Conservation (phyloP, 2,797 vertebrate genomes). For the Sciurus vulgaris region DNA sequence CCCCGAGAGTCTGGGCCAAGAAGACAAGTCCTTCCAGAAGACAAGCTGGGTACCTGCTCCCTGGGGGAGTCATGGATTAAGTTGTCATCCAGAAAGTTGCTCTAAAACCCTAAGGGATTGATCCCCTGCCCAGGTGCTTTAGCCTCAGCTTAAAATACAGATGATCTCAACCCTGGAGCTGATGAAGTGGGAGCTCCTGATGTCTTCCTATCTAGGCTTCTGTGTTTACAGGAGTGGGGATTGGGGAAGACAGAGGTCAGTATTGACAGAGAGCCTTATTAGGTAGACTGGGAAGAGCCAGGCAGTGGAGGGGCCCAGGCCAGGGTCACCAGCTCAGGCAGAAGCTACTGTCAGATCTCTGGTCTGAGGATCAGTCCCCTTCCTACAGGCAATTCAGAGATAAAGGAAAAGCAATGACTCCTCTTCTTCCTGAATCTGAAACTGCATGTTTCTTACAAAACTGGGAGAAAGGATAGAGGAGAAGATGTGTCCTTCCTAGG, state of each 20-base stretch:
- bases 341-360: background rate
- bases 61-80: background rate
- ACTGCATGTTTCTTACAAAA: background rate
- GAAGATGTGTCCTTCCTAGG: background rate
- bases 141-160: background rate
- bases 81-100: background rate
- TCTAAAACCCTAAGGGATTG: background rate
- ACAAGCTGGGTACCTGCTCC: accelerated
- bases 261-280: background rate
- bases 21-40: background rate
- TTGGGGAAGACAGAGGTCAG: background rate
- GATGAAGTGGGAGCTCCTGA: background rate
- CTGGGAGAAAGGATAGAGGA: background rate
- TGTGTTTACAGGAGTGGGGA: background rate
- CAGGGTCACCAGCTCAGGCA: background rate
- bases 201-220: background rate
- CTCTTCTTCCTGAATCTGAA: background rate
- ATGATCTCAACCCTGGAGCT: background rate
- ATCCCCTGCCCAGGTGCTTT: background rate
- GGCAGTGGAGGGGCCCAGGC: background rate
- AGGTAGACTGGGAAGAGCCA: background rate
- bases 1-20: background rate
- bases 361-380: background rate
- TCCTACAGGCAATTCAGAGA: background rate
- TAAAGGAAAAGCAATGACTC: background rate